Base-by-base conservation (phyloP, 2,888 invertebrate genomes). In the Pyrochroa serraticornis region DNA sequence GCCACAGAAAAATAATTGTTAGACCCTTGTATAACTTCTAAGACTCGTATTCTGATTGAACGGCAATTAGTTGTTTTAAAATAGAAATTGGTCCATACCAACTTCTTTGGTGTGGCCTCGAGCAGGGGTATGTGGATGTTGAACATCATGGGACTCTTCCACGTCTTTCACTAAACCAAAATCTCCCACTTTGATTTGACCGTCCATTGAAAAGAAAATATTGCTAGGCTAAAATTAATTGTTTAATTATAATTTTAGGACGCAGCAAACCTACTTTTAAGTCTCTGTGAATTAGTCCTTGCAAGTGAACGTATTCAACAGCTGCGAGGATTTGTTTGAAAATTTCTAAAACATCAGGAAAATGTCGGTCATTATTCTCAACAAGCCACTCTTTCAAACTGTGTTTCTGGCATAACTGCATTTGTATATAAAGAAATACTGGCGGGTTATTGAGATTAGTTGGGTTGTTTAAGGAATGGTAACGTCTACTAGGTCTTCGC, bases 81-180 rank as follows among this genome's bases (percentile, higher is more conserved):
- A n/a, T n/a, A n/a, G n/a, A n/a, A n/a, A n/a, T n/a, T n/a, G n/a
- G n/a, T n/a, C 10, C 32, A 6, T 48, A 84, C 85, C 89, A 58
- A 88, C 89, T 77, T 83, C 82, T 73, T 85, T 82, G 0, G 89
- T 89, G 66, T 88, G 88, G 0, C 82, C 37, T 44, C 39, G 37
- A 3, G 45, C 7, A 9, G 52, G 43, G 38, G 48, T 64, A 34
- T 56, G 54, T 12, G 67, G 60, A 44, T 57, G 49, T 30, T 60
- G 44, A 8, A 56, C 44, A 49, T 75, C 75, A 44, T 67, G 64
- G 59, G 84, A 82, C 67, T 88, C 88, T 41, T 85, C 84, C 84
- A 92, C 91, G 13, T 91, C 89, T 3, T 97, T 97, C 7, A 95
- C 98, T n/a, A 99, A 85, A 0, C 98, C 98, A 81, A 99, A 98